Base-by-base conservation (phyloP, 1,140 invertebrate species). In the Gonioctena quinquepunctata region DNA sequence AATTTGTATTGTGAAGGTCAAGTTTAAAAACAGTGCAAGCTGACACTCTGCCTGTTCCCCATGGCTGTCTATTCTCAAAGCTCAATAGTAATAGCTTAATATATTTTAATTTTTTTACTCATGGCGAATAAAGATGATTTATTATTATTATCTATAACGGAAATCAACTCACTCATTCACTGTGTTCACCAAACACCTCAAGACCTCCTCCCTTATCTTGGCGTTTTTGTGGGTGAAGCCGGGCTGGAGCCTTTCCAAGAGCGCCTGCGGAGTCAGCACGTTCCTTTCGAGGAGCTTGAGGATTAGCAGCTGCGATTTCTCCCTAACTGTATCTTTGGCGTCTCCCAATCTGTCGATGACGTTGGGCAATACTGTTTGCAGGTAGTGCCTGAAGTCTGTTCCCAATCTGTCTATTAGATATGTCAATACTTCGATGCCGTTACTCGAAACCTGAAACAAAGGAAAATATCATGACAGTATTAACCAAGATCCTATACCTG, bases 141-240 rank as follows among this genome's bases (percentile, higher is more conserved):
- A n/a, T n/a, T n/a, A n/a, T n/a, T n/a, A n/a, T n/a, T n/a, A 60
- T 19, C n/a, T n/a, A n/a, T n/a, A n/a, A n/a, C n/a, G n/a, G n/a
- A n/a, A n/a, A n/a, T 28, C 4, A 25, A 85, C 89, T 88, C 85
- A 95, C 89, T 93, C 92, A 80, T 95, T 93, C 52, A 97, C 86
- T 21, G 92, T 91, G 63, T 92, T 90, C 48, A 93, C 89, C 60
- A 96, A 87, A 76, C 92, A 90, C 70, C 92, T 85, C 50, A 95
- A 85, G 21, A 92, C 89, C 82, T 95, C 94, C 83, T 96, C 94
- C 71, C 93, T 84, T 70, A 96, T 90, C 86, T 94, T 93, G 73
- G 92, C 90, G 82, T 95, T 93, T 85, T 95, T 95, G 82, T 96
- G 94, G 76, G 88, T 85, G 83, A 96, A 93, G 73, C 91, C 89